Evolutionary conservation across 2,888 invertebrate species (phyloP).

Genomic region (Mongoloraphidia duomilia): DNA sequence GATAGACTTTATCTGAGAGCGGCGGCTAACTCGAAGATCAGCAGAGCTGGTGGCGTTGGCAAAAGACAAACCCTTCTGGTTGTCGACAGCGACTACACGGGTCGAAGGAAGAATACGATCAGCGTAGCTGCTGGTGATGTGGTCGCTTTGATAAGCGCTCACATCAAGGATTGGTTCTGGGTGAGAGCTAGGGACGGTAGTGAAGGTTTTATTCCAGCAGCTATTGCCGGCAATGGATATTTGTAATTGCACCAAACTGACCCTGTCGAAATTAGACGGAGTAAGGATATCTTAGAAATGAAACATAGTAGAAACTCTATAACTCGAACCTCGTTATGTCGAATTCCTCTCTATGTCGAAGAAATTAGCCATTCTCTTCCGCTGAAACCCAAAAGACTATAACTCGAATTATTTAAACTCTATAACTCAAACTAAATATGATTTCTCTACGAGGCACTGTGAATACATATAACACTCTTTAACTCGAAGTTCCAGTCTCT

Average conservation of each 20-base stretch:
- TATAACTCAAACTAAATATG: no score
- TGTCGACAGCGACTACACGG: slow-evolving; percentile 51
- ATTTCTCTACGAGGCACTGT: no score
- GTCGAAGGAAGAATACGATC: slow-evolving; percentile 40
- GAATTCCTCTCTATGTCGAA: no score
- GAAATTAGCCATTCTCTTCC: no score
- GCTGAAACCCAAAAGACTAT: no score
- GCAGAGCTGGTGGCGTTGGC: slow-evolving; percentile 19
- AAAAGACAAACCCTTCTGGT: slow-evolving; percentile 55
- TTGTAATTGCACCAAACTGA: slow-evolving; percentile 31
- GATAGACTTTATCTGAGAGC: slow-evolving; percentile 54
- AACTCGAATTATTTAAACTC: no score
- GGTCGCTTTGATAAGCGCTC: slow-evolving; percentile 48
- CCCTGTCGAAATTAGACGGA: no score
- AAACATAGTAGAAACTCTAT: no score
- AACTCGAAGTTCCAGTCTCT: no score
- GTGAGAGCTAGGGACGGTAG: slow-evolving; percentile 52
- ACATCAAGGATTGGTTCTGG: slow-evolving; percentile 57
- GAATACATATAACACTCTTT: no score
- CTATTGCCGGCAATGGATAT: slow-evolving; percentile 63
- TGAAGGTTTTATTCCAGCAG: slow-evolving; percentile 65
- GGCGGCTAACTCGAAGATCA: slow-evolving; percentile 35
- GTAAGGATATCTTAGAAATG: no score
- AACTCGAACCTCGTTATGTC: no score
- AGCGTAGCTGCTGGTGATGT: slow-evolving; percentile 60